Evolutionary conservation across 1,140 invertebrate genomes (phyloP).

Genomic region (Bombus waltoni): DNA sequence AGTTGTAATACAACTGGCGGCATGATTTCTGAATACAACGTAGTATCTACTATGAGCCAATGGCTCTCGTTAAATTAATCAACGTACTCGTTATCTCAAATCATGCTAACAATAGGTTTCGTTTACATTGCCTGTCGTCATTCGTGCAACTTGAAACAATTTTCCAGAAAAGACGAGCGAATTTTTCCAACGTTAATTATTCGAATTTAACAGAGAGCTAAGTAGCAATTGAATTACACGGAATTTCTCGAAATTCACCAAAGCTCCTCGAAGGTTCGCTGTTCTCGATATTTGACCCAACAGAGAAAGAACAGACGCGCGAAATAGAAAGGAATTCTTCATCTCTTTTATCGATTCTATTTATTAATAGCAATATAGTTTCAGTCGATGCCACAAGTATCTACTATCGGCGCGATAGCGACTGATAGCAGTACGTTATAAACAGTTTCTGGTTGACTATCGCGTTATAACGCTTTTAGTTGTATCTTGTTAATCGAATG

Average conservation of each 20-base stretch:
- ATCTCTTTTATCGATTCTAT: neutral
- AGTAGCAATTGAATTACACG: neutral
- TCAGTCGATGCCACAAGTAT: neutral
- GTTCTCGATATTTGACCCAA: neutral
- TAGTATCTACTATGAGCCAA: neutral
- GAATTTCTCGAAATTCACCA: neutral
- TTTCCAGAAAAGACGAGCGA: neutral
- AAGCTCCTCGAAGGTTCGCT: neutral
- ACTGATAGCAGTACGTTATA: neutral
- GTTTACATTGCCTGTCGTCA: no score
- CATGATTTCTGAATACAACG: constrained; percentile 57
- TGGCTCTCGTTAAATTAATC: neutral
- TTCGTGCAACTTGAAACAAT: neutral
- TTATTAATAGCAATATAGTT: neutral
- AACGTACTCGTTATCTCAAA: neutral
- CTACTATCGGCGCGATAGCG: neutral
- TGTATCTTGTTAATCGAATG: neutral
- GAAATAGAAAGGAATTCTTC: neutral
- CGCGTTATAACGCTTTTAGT: neutral
- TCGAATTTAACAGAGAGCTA: neutral
- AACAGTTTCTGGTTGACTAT: neutral
- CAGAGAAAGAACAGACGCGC: no score
- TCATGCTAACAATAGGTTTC: neutral
- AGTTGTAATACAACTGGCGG: constrained; percentile 17
- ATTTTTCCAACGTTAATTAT: neutral